These are phyloP conservation scores for Malurus alboscapulatus DNA, from an alignment of 2,113 vertebrate species.

Conservation along the genomic window DNA sequence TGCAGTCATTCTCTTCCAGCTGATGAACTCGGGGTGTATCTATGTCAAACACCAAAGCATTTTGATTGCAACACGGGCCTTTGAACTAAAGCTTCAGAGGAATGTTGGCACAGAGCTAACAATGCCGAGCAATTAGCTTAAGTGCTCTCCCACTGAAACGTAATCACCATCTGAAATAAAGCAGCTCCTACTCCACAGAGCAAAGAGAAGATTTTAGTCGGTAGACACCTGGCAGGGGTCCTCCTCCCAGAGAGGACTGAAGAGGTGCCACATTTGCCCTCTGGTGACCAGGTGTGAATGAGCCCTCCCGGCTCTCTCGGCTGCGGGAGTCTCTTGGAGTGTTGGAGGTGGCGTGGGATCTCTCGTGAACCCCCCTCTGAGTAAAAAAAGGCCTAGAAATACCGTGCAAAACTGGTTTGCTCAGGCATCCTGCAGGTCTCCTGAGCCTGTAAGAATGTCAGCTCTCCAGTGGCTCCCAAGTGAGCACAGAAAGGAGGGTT, in stretches of 20 bases:
- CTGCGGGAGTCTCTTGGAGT: neutral
- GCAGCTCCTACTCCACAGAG: neutral
- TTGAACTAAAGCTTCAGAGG: slow-evolving; percentile 57
- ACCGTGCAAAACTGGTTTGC: neutral
- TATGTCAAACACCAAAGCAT: slow-evolving; percentile 29
- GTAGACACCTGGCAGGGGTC: neutral
- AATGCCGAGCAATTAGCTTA: slow-evolving; percentile 47
- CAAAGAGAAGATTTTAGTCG: neutral
- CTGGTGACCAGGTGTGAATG: neutral
- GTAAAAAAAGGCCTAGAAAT: neutral
- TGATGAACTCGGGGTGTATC: neutral
- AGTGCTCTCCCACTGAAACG: slow-evolving; percentile 44
- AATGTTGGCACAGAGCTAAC: slow-evolving; percentile 48
- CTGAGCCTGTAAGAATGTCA: neutral
- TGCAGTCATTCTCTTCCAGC: neutral
- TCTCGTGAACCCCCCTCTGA: neutral
- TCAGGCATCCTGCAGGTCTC: neutral
- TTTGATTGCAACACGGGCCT: slow-evolving; percentile 50
- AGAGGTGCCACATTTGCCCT: neutral
- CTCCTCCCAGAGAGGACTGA: neutral
- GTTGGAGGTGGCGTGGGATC: neutral
- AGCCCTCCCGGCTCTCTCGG: neutral
- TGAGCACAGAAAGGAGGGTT: neutral
- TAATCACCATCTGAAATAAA: neutral
- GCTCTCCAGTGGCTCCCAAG: neutral